phyloP scores from a whole-genome alignment of 1,140 invertebrate species.

The Philopotamus ludificatus region DNA sequence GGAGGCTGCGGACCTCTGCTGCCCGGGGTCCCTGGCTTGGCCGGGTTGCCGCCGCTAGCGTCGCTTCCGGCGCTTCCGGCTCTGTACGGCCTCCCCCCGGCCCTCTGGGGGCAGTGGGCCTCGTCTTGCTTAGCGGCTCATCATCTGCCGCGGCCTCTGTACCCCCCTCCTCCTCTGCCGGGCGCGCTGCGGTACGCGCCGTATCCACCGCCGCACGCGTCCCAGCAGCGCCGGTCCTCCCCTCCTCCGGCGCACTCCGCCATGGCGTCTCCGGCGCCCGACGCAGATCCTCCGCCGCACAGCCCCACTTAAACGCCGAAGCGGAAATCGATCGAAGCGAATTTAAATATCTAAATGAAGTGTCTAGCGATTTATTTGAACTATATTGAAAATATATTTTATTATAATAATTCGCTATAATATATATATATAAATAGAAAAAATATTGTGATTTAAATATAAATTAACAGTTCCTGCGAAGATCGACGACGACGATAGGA shows the following conservation, averaged over 20 bases:
- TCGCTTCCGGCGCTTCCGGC: constrained; percentile 29
- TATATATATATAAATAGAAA: neutral
- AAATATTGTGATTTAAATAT: neutral
- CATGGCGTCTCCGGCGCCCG: constrained; percentile 51
- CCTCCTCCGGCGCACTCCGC: constrained; percentile 20
- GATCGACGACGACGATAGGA: no score
- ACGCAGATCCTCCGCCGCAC: constrained; percentile 58
- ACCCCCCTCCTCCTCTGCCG: constrained; percentile 49
- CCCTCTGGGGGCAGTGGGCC: constrained; percentile 64
- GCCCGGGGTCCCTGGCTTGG: constrained; percentile 50
- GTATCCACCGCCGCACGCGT: constrained; percentile 53
- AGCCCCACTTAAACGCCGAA: constrained; percentile 54
- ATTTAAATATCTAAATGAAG: neutral
- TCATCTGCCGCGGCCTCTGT: constrained; percentile 57
- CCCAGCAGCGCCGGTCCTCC: neutral
- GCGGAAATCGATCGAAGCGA: neutral
- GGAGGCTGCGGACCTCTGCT: constrained; percentile 54
- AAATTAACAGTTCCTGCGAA: neutral
- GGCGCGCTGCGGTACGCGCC: constrained; percentile 56
- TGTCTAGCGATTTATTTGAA: neutral
- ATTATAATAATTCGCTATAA: neutral
- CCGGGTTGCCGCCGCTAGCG: constrained; percentile 54
- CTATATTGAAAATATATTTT: neutral
- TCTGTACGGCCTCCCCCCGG: constrained; percentile 42
- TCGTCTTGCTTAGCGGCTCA: constrained; percentile 56